A percentile compares a stretch with the other conserved stretches of the same genome.
Evolutionary conservation across 2,113 vertebrate species (phyloP).

Genomic region (Podilymbus podiceps): DNA sequence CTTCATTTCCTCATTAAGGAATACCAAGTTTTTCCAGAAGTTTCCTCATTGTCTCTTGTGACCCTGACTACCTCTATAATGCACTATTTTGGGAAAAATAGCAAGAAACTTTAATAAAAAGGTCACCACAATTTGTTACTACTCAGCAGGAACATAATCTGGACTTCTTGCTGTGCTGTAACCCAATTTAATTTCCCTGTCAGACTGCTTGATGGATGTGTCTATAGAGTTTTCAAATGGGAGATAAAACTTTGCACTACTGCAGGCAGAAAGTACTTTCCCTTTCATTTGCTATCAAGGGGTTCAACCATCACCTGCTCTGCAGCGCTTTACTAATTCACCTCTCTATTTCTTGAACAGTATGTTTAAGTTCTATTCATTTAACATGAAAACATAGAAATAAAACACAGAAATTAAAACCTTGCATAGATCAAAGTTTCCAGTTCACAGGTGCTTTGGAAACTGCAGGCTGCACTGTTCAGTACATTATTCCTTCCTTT

Average conservation of each 20-base stretch:
- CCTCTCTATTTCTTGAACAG: background rate
- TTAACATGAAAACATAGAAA: background rate
- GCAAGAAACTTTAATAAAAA: background rate
- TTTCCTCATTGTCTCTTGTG: background rate
- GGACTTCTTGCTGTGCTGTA: constrained; percentile 52
- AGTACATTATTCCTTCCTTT: background rate
- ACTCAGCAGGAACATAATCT: constrained; percentile 41
- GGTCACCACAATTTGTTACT: constrained; percentile 50
- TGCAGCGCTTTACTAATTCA: background rate
- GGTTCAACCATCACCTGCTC: background rate
- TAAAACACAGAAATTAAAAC: background rate
- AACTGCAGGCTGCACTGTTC: background rate
- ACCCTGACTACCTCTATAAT: background rate
- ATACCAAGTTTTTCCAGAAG: background rate
- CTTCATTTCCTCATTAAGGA: background rate
- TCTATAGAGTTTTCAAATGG: constrained; percentile 35
- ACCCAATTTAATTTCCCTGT: constrained; percentile 65
- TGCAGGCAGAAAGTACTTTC: background rate
- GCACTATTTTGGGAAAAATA: constrained; percentile 18
- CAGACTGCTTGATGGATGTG: constrained; percentile 59
- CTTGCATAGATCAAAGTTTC: background rate
- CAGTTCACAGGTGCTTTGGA: background rate
- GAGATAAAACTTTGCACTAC: constrained; percentile 49
- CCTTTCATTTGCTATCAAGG: background rate
- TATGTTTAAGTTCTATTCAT: background rate